Percentiles rank a stretch among this genome's conserved stretches.
Evolutionary conservation across 2,797 vertebrate species (phyloP).

Genomic region (Chelidonichthys spinosus): DNA sequence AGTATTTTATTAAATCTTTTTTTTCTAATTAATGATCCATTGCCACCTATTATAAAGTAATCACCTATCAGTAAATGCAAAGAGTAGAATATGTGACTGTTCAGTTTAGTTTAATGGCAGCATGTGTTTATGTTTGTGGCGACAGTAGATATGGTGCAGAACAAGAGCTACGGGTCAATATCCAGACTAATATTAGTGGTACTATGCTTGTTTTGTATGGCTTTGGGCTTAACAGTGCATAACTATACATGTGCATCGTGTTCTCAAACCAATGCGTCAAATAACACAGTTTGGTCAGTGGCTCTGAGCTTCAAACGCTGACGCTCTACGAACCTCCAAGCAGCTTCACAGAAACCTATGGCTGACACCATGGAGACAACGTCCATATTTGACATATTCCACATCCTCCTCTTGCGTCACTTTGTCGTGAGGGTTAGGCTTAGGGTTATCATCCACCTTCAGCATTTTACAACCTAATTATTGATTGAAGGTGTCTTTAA

Average conservation of each 20-base stretch:
- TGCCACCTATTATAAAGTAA: background rate
- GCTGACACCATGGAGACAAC: too few relatives aligned
- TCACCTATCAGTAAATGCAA: background rate
- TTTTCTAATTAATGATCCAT: background rate
- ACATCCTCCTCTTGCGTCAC: too few relatives aligned
- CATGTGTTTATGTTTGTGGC: background rate
- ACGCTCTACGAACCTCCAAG: too few relatives aligned
- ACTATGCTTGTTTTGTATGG: background rate
- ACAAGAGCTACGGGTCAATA: background rate
- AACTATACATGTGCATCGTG: too few relatives aligned
- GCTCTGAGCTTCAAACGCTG: too few relatives aligned
- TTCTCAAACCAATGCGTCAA: too few relatives aligned
- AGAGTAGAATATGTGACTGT: background rate
- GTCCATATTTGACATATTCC: too few relatives aligned
- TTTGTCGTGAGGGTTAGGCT: too few relatives aligned
- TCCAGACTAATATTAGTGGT: too few relatives aligned
- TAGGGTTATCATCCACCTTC: slow-evolving; percentile 6
- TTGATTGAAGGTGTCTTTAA: slow-evolving; percentile 17
- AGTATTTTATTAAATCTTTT: background rate
- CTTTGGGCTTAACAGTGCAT: background rate
- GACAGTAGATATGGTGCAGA: background rate
- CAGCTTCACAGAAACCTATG: too few relatives aligned
- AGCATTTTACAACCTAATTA: background rate
- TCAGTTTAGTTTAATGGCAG: background rate
- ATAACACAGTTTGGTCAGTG: too few relatives aligned